Percentiles rank a stretch among this genome's conserved stretches.
Evolutionary conservation across 2,888 invertebrate species (phyloP).

Genomic region (Tupiocoris notatus): DNA sequence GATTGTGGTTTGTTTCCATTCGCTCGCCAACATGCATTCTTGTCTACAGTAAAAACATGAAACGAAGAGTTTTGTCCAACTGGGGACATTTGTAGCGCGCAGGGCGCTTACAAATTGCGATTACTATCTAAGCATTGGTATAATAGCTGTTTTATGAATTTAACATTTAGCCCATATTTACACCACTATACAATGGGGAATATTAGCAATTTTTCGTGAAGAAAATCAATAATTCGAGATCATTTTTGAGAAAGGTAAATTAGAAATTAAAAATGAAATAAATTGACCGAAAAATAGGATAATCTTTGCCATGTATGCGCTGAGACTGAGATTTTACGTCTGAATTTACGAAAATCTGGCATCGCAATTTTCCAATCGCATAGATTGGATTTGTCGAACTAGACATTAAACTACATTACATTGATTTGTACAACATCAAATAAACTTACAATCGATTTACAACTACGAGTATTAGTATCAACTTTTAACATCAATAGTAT

Average conservation of each 20-base stretch:
- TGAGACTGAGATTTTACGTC: too few species aligned
- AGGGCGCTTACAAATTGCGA: neutral
- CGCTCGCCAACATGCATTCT: constrained; percentile 10
- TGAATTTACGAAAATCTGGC: too few species aligned
- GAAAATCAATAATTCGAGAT: too few species aligned
- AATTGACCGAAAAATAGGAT: too few species aligned
- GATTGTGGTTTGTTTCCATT: constrained; percentile 22
- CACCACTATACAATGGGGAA: too few species aligned
- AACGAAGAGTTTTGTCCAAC: neutral
- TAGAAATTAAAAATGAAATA: too few species aligned
- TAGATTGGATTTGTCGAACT: neutral
- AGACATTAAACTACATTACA: neutral
- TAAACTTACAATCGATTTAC: neutral
- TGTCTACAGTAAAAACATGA: constrained; percentile 13
- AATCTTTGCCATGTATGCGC: too few species aligned
- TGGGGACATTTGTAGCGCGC: neutral
- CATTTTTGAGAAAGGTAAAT: too few species aligned
- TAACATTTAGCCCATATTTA: too few species aligned
- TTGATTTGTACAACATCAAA: neutral
- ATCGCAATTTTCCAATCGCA: too few species aligned
- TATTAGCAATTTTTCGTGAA: too few species aligned
- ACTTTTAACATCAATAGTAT: neutral
- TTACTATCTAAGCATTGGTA: neutral
- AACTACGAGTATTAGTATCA: neutral
- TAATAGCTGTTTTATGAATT: neutral